These are phyloP conservation scores for Tringa solitaria DNA, from an alignment of 2,113 vertebrate genomes.

Conservation along the genomic window DNA sequence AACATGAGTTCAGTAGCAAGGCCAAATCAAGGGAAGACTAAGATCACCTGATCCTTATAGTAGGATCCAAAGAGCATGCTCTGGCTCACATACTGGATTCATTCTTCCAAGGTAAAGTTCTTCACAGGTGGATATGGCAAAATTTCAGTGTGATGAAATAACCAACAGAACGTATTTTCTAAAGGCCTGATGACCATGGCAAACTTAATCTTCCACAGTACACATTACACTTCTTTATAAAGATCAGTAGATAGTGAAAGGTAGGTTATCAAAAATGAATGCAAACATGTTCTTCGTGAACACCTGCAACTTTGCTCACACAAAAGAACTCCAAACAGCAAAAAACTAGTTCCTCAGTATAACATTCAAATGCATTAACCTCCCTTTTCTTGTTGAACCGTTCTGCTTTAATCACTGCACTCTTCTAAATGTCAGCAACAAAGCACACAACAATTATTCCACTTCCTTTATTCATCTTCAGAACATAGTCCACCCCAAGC, in stretches of 20 bases:
- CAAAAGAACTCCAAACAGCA: neutral
- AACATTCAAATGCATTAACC: neutral
- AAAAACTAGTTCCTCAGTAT: neutral
- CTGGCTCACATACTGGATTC: neutral
- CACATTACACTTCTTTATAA: neutral
- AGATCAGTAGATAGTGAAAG: neutral
- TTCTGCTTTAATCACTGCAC: neutral
- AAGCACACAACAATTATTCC: neutral
- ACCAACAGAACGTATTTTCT: neutral
- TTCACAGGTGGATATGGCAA: neutral
- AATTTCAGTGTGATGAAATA: neutral
- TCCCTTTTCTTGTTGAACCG: neutral
- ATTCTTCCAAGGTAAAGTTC: neutral
- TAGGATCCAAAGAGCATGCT: neutral
- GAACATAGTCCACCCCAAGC: fast-evolving
- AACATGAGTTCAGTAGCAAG: neutral
- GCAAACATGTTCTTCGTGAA: neutral
- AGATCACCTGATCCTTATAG: neutral
- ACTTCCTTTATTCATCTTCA: neutral
- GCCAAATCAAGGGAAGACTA: neutral
- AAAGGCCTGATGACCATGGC: neutral
- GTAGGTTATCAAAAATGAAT: neutral
- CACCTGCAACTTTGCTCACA: neutral
- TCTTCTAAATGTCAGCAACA: neutral
- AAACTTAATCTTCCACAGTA: neutral